These are phyloP conservation scores for Tragopan temminckii DNA, from an alignment of 2,797 vertebrate genomes.

Conservation along the genomic window DNA sequence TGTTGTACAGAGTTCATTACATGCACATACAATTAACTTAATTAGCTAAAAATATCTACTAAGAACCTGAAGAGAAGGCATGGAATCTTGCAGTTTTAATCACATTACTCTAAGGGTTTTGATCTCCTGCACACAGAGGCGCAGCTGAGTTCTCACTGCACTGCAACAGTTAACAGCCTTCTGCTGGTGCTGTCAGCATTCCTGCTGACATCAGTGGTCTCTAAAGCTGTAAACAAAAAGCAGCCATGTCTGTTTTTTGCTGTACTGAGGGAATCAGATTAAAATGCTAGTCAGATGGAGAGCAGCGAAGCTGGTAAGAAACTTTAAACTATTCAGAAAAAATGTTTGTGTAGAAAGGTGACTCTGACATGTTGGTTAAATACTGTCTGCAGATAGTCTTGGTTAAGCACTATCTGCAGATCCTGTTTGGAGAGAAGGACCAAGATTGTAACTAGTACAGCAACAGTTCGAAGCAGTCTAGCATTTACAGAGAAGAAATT, in stretches of 20 bases:
- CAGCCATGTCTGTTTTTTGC: conserved; percentile 58
- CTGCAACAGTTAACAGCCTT: conserved; percentile 41
- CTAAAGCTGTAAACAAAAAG: conserved; percentile 56
- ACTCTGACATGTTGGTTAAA: background rate
- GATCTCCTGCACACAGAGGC: background rate
- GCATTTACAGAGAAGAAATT: background rate
- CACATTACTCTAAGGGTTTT: background rate
- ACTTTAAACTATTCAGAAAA: background rate
- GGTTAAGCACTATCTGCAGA: background rate
- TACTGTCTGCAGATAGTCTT: background rate
- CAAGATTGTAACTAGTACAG: background rate
- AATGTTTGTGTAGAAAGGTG: background rate
- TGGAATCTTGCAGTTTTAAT: background rate
- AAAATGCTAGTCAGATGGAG: conserved; percentile 61
- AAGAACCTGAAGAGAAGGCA: background rate
- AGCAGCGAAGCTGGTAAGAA: conserved; percentile 60
- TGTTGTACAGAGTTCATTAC: background rate
- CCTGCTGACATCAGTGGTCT: conserved; percentile 61
- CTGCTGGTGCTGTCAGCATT: background rate
- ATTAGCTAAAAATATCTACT: background rate
- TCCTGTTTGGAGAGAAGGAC: background rate
- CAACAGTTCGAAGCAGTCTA: background rate
- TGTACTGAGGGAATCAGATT: background rate
- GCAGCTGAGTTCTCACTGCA: background rate
- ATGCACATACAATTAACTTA: background rate